A percentile compares a stretch with the other conserved stretches of the same genome.
phyloP scores from a whole-genome alignment of 2,888 invertebrate genomes.

The Halictus quadricinctus region DNA sequence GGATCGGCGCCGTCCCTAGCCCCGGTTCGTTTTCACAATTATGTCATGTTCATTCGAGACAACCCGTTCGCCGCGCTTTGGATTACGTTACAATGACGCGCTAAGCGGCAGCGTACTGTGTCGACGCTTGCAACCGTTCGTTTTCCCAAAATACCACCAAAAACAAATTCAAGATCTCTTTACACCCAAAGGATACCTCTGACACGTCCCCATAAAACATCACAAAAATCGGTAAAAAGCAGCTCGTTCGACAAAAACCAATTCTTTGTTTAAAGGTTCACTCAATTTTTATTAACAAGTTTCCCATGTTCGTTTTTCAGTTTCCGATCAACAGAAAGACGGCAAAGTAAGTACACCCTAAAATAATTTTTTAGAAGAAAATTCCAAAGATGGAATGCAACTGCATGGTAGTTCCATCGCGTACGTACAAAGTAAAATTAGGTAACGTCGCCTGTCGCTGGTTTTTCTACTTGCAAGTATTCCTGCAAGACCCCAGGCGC shows the following conservation, averaged over 20 bases:
- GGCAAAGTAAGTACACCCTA: too few relatives aligned
- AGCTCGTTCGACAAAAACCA: neutral
- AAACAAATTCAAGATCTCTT: neutral
- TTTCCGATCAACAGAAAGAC: too few relatives aligned
- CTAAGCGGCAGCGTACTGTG: slow-evolving; percentile 33
- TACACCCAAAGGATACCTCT: neutral
- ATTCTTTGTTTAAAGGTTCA: too few relatives aligned
- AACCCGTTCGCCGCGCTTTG: slow-evolving; percentile 32
- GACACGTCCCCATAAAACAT: neutral
- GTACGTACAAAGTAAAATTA: too few relatives aligned
- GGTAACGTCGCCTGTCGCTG: too few relatives aligned
- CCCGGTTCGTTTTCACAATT: slow-evolving; percentile 63
- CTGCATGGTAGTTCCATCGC: neutral
- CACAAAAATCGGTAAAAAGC: neutral
- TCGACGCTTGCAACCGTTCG: neutral
- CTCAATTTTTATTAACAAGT: too few relatives aligned
- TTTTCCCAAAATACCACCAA: neutral
- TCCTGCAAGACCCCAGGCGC: neutral
- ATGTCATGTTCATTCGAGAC: slow-evolving; percentile 50
- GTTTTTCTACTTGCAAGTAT: neutral
- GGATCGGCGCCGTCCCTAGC: slow-evolving; percentile 31
- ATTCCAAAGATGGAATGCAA: too few relatives aligned
- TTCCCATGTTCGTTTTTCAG: too few relatives aligned
- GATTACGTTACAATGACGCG: slow-evolving; percentile 46
- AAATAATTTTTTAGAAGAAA: too few relatives aligned